Conservation (phyloP, 2,888 invertebrate species). For the Ceramica pisi region DNA sequence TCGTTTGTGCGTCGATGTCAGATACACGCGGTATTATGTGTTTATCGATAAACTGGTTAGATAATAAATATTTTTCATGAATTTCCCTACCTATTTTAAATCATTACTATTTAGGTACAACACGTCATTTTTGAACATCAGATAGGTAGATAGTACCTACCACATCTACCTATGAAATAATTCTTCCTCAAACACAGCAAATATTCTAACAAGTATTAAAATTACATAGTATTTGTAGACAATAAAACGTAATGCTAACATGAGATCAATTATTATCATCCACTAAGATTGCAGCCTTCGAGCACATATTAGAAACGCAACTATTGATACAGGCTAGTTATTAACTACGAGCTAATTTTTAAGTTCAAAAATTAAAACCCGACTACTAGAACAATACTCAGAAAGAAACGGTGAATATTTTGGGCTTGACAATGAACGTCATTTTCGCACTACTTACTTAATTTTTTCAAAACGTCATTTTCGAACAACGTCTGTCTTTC, state of each 20-base stretch:
- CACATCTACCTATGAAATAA: not conserved
- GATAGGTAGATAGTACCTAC: not conserved
- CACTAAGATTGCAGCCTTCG: conserved; percentile 38
- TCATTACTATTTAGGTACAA: not conserved
- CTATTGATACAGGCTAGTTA: conserved; percentile 10
- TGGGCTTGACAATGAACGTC: too few species aligned
- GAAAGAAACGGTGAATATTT: too few species aligned
- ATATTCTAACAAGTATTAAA: not conserved
- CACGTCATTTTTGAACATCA: not conserved
- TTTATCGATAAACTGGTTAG: too few species aligned
- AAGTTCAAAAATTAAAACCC: too few species aligned
- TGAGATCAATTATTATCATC: conserved; percentile 40
- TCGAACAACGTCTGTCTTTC: too few species aligned
- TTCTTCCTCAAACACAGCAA: conserved; percentile 5
- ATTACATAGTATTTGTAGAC: conserved; percentile 31
- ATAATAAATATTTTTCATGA: too few species aligned
- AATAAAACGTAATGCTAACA: conserved; percentile 33
- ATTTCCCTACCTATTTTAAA: not conserved
- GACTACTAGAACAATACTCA: too few species aligned
- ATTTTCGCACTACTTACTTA: too few species aligned
- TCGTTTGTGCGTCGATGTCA: too few species aligned
- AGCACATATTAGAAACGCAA: conserved; percentile 46
- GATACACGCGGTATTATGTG: too few species aligned
- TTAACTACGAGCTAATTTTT: not conserved
- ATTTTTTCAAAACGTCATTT: too few species aligned